Conservation (phyloP, 2,797 vertebrate species). For the Tamandua tetradactyla region DNA sequence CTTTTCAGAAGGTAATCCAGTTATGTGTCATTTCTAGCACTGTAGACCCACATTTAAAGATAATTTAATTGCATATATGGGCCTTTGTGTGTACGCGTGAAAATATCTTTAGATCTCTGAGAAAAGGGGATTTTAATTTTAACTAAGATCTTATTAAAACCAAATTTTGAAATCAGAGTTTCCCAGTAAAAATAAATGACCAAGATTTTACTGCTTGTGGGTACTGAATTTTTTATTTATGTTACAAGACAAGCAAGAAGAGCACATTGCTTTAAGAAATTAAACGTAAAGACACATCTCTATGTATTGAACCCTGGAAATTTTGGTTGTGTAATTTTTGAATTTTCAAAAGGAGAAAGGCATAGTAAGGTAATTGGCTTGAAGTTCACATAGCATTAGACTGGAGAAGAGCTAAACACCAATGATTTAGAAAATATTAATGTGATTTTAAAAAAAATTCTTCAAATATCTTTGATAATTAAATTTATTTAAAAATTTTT, state of each 20-base stretch:
- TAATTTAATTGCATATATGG: neutral
- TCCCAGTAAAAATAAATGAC: conserved; percentile 28
- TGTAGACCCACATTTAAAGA: neutral
- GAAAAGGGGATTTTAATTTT: conserved; percentile 31
- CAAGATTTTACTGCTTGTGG: conserved; percentile 15
- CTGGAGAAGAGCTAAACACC: neutral
- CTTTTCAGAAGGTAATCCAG: conserved; percentile 95
- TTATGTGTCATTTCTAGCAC: conserved; percentile 42
- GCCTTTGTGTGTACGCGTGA: neutral
- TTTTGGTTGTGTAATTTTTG: conserved; percentile 29
- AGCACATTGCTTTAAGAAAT: conserved; percentile 9
- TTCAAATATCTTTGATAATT: conserved; percentile 42
- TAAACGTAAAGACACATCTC: neutral
- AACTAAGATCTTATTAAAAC: conserved; percentile 33
- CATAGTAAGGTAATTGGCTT: neutral
- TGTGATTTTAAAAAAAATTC: conserved; percentile 4
- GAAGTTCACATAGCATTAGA: neutral
- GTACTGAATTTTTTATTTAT: conserved; percentile 40
- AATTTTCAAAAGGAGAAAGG: neutral
- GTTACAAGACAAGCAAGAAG: neutral
- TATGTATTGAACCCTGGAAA: neutral
- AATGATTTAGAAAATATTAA: conserved; percentile 18
- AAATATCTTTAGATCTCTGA: conserved; percentile 42
- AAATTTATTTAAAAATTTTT: conserved; percentile 45
- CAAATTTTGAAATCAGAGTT: conserved; percentile 24